Evolutionary conservation across 2,797 vertebrate species (phyloP).

Genomic region (Fundulus diaphanus): DNA sequence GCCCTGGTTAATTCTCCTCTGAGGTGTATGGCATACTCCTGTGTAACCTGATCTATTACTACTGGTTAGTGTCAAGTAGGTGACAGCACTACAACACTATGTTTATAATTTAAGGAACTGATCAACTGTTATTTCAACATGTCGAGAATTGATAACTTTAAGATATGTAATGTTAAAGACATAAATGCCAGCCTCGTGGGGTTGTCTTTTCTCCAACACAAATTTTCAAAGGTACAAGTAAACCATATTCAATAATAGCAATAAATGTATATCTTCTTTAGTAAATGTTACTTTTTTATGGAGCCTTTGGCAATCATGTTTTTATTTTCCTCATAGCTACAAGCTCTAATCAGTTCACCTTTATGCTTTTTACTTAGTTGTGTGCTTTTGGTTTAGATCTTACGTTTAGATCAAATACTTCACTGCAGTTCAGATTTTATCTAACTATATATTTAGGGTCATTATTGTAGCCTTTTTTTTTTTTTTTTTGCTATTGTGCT

Average conservation of each 20-base stretch:
- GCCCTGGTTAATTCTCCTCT: constrained; percentile 14
- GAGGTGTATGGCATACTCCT: constrained; percentile 2
- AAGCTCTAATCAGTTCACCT: neutral
- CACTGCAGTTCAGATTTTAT: neutral
- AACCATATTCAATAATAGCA: neutral
- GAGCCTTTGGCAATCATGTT: neutral
- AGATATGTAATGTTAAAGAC: neutral
- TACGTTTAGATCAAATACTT: neutral
- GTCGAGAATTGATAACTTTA: neutral
- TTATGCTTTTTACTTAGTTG: neutral
- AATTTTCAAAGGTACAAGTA: neutral
- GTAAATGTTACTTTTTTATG: neutral
- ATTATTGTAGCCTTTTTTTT: neutral
- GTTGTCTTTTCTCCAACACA: neutral
- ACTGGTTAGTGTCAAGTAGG: constrained; percentile 3
- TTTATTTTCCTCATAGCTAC: neutral
- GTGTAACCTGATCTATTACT: neutral
- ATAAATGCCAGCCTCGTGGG: neutral
- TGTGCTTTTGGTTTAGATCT: neutral
- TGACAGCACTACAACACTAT: neutral
- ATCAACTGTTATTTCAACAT: neutral
- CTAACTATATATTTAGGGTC: neutral
- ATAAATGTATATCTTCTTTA: neutral
- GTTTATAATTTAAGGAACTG: neutral
- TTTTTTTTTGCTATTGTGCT: neutral